Evolutionary conservation across 2,797 vertebrate species (phyloP).

Genomic region (Eidolon dupreanum): DNA sequence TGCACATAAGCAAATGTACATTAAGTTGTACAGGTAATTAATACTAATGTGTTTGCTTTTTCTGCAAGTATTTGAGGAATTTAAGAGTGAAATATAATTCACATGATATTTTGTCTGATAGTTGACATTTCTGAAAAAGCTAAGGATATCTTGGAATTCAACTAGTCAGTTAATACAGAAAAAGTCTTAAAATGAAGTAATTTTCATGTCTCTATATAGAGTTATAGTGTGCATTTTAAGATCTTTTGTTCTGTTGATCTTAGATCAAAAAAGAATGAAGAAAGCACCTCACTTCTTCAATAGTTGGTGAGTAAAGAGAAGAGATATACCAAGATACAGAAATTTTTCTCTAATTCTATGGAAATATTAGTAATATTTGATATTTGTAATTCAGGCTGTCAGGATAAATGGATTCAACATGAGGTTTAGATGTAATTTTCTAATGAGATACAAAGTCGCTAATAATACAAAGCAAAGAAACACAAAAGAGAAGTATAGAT

Average conservation of each 20-base stretch:
- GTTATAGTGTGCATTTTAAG: not conserved
- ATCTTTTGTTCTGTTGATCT: not conserved
- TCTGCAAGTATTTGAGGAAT: not conserved
- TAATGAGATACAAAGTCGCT: not conserved
- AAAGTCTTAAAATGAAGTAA: not conserved
- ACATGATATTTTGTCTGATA: not conserved
- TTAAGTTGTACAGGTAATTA: not conserved
- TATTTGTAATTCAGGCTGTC: not conserved
- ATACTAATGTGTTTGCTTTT: not conserved
- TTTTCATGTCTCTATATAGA: not conserved
- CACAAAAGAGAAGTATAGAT: not conserved
- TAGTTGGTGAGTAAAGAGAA: not conserved
- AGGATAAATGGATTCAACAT: not conserved
- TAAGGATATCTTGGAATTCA: not conserved
- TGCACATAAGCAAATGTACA: not conserved
- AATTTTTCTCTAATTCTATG: not conserved
- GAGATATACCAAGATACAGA: not conserved
- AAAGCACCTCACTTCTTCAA: not conserved
- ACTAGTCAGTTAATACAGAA: not conserved
- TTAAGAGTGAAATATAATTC: not conserved
- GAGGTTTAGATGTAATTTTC: not conserved
- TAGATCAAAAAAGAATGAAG: not conserved
- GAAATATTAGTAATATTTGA: not conserved
- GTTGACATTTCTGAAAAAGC: slow-evolving; percentile 32
- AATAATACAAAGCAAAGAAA: not conserved